Evolutionary conservation across 2,113 vertebrate species (phyloP).

Genomic region (Mesocricetus auratus): DNA sequence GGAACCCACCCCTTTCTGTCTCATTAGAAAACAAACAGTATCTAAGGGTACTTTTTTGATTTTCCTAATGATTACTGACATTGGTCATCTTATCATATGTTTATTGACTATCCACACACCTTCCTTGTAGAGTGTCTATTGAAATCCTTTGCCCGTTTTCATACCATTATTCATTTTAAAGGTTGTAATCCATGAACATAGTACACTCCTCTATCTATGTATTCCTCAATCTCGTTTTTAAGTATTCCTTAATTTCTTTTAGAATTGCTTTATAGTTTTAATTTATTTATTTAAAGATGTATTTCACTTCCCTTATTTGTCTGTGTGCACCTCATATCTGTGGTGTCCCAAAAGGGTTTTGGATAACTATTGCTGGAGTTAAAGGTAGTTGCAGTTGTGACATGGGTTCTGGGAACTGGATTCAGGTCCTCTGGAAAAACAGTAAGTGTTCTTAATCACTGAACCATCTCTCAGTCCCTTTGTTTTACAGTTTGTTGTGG

Average conservation of each 20-base stretch:
- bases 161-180: not conserved
- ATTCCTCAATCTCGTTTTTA: not conserved
- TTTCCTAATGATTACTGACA: not conserved
- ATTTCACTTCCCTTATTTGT: not conserved
- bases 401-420: too few relatives aligned
- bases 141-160: not conserved
- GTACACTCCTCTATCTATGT: not conserved
- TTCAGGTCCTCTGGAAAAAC: not conserved
- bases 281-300: not conserved
- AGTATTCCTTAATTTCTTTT: not conserved
- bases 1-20: not conserved
- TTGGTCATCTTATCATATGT: not conserved
- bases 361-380: not conserved
- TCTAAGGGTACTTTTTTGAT: not conserved
- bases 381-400: not conserved
- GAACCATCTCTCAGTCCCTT: not conserved
- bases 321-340: not conserved
- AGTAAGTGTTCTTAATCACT: not conserved
- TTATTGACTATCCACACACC: not conserved
- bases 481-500: not conserved
- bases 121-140: not conserved
- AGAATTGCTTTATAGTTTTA: not conserved
- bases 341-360: not conserved
- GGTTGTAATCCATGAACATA: constrained; percentile 5
- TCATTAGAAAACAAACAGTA: not conserved